phyloP scores from a whole-genome alignment of 2,797 vertebrate species.

The Lacerta agilis region DNA sequence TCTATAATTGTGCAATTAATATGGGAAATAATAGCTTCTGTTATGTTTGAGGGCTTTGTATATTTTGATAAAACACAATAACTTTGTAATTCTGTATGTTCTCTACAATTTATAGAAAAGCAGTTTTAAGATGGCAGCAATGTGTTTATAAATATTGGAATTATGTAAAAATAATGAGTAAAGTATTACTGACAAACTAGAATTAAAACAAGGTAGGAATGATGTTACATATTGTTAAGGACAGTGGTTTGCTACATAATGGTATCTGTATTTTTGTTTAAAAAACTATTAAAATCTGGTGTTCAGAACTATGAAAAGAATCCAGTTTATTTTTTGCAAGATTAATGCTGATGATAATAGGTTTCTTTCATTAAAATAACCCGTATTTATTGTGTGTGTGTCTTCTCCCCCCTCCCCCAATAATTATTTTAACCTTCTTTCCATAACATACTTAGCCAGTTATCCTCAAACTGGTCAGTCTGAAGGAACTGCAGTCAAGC shows the following conservation, averaged over 20 bases:
- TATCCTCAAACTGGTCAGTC: not conserved
- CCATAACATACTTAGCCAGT: not conserved
- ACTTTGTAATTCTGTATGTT: constrained; percentile 84
- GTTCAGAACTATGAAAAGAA: constrained; percentile 78
- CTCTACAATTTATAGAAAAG: constrained; percentile 83
- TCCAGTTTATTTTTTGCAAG: constrained; percentile 81
- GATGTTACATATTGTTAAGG: constrained; percentile 75
- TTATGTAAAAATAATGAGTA: constrained; percentile 75
- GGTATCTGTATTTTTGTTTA: constrained; percentile 81
- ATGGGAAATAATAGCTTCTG: constrained; percentile 78
- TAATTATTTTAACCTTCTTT: not conserved
- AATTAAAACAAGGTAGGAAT: constrained; percentile 74
- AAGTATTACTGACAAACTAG: constrained; percentile 79
- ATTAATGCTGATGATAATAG: constrained; percentile 74
- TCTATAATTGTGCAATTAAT: constrained; percentile 82
- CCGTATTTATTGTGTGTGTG: constrained; percentile 68
- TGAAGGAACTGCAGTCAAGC: not conserved
- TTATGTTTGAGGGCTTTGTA: constrained; percentile 82
- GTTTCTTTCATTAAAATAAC: constrained; percentile 81
- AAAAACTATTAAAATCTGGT: constrained; percentile 84
- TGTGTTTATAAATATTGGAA: constrained; percentile 78
- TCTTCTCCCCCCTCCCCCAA: constrained; percentile 68
- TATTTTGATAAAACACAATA: constrained; percentile 82
- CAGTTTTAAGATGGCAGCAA: constrained; percentile 80
- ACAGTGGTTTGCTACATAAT: constrained; percentile 77